Base-by-base conservation (phyloP, 2,113 vertebrate genomes). In the Pseudorhombus dupliciocellatus region DNA sequence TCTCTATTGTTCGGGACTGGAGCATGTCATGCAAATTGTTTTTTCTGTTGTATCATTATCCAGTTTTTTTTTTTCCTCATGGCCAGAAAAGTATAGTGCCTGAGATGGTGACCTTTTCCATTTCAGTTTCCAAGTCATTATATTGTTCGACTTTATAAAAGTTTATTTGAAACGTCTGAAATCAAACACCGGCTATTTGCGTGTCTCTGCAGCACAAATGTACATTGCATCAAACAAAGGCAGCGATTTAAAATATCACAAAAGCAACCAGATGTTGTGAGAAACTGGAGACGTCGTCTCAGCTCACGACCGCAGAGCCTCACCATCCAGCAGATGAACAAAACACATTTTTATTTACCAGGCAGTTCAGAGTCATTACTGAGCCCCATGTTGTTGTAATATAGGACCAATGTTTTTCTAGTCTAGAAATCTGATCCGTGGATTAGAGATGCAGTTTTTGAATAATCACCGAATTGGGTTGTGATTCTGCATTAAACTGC, bases 241-340 rank as follows among this genome's bases (percentile, higher is more conserved):
- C 52, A 42, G 53, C 9, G 2, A 52, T 59, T 83, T 71, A 7
- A 57, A 58, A 56, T 65, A 48, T 71, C 46, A 56, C 30, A 58
- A 70, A 62, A 63, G 16, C 20, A 46, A 66, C 67, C 77, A 66
- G 67, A 84, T 79, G 63, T 68, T 65, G n/a, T 69, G 64, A 60
- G 70, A 61, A 71, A 22, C 54, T 56, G 56, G 20, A 70, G 62
- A 64, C 50, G 21, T 63, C 28, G 14, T 79, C 59, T 70, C 62
- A 31, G 67, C 70, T 67, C 60, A 15, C 20, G 18, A 31, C 64
- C 72, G 42, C 71, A 85, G 25, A 57, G 22, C 64, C 26, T 61
- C 48, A 66, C 52, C 24, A 61, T 77, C 62, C 28, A 67, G 22
- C 51, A 71, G 63, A 76, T 37, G 50, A 70, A 58, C 55, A 26